Evolutionary conservation across 2,888 invertebrate species (phyloP).

Genomic region (Hemistola chrysoprasaria): DNA sequence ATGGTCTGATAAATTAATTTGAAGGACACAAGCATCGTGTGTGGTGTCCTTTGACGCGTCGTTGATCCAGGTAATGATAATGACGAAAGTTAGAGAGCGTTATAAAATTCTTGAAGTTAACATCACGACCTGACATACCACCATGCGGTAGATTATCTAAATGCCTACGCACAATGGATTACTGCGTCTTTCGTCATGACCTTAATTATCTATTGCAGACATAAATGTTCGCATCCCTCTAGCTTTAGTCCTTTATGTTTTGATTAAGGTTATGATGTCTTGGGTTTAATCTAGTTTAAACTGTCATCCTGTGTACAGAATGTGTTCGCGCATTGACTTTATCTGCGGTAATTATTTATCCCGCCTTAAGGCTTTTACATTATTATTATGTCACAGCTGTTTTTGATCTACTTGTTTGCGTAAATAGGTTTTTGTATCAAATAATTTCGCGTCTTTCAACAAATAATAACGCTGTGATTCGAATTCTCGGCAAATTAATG

Average conservation of each 20-base stretch:
- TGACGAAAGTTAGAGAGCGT: constrained; percentile 49
- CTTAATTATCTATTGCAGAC: constrained; percentile 61
- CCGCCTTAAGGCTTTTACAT: too few relatives aligned
- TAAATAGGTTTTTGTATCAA: not conserved
- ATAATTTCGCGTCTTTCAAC: constrained; percentile 1
- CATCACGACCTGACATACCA: constrained; percentile 69
- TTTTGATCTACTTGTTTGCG: too few relatives aligned
- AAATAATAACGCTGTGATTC: constrained; percentile 5
- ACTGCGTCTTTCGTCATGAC: constrained; percentile 42
- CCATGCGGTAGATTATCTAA: constrained; percentile 65
- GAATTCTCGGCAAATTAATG: constrained; percentile 32
- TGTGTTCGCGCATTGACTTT: not conserved
- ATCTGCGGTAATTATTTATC: not conserved
- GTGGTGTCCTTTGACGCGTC: constrained; percentile 66
- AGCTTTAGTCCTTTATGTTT: constrained; percentile 14
- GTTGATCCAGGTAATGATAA: constrained; percentile 73
- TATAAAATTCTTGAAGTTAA: constrained; percentile 64
- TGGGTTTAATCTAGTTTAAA: constrained; percentile 4
- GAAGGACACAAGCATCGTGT: constrained; percentile 66
- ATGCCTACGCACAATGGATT: constrained; percentile 64
- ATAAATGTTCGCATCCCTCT: constrained; percentile 30
- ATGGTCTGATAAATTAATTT: constrained; percentile 62
- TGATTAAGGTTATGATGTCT: constrained; percentile 13
- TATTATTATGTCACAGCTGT: too few relatives aligned
- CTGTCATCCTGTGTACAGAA: not conserved